A percentile compares a stretch with the other conserved stretches of the same genome.
phyloP scores from a whole-genome alignment of 1,140 invertebrate genomes.

The Bombus impatiens region DNA sequence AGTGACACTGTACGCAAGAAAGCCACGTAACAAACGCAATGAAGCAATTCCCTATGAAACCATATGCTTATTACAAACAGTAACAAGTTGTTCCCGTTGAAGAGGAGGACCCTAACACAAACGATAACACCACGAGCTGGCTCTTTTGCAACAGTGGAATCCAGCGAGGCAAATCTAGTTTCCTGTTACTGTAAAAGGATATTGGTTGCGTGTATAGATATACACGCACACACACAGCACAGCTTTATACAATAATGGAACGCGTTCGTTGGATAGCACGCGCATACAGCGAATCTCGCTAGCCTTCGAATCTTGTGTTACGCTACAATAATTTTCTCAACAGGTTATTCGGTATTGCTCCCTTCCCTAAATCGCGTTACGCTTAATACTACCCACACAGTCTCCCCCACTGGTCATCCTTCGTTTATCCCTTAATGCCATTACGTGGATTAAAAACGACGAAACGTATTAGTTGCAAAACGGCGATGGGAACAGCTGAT shows the following conservation, averaged over 20 bases:
- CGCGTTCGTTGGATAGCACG: background rate
- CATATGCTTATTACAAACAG: background rate
- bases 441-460: slow-evolving; percentile 39
- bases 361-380: background rate
- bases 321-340: slow-evolving; percentile 14
- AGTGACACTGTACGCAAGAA: background rate
- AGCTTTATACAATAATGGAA: slow-evolving; percentile 30
- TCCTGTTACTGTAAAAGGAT: slow-evolving; percentile 17
- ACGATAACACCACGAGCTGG: background rate
- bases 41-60: background rate
- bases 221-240: no score
- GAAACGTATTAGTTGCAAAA: background rate
- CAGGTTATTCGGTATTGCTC: slow-evolving; percentile 32
- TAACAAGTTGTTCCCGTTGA: background rate
- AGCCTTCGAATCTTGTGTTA: slow-evolving; percentile 14
- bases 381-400: background rate
- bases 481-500: background rate
- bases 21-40: background rate
- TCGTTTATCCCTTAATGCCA: slow-evolving; percentile 9
- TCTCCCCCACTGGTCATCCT: no score
- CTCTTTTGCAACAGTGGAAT: slow-evolving; percentile 35
- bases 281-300: background rate
- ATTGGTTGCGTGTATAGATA: slow-evolving; percentile 7
- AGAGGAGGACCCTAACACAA: background rate
- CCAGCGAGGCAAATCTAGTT: slow-evolving; percentile 42